Base-by-base conservation (phyloP, 2,797 vertebrate species). In the Meriones psammophilus region DNA sequence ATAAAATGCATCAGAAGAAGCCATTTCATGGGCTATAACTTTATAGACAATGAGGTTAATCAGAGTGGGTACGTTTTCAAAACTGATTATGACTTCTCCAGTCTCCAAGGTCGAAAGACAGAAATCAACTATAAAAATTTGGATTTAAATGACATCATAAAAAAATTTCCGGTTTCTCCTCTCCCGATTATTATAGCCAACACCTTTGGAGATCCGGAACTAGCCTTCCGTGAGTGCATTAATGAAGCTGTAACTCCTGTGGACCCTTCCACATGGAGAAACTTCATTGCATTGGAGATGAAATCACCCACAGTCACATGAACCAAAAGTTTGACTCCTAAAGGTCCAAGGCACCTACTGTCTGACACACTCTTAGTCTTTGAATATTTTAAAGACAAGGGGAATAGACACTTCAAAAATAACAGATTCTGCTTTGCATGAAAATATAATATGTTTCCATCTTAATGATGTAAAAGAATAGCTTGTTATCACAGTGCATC, bases 381-480 rank as follows among this genome's bases (percentile, higher is more conserved):
- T 85, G 77, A 97, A 96, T 96, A 97, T 94, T 95, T 97, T 96
- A 97, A 97, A 97, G 89, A 97, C 91, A 91, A 95, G 84, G 26
- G 66, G 78, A 94, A 93, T 97, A 96, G 68, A 93, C 87, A 97
- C 95, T 97, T 97, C 95, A 97, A 96, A 98, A 97, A 97, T 97
- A 97, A 97, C 97, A 97, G 94, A 93, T 97, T 97, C 96, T 97
- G 81, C 96, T 98, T 97, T 97, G 97, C 97, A 97, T 98, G 96
- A 98, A 98, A 97, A 97, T 97, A 97, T 98, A 97, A 95, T 97
- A 92, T 86, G 95, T 97, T 97, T 97, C 94, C 97, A 95, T 95
- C 97, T 97, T 97, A 98, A 97, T 95, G 97, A 96, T 97, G 79
- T 94, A 96, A 97, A 98, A 98, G 97, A 97, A 98, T 97, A 97